Evolutionary conservation across 2,113 vertebrate species (phyloP), one percentile per base, ranked within the genome.

Genomic region (Lates calcarifer): DNA sequence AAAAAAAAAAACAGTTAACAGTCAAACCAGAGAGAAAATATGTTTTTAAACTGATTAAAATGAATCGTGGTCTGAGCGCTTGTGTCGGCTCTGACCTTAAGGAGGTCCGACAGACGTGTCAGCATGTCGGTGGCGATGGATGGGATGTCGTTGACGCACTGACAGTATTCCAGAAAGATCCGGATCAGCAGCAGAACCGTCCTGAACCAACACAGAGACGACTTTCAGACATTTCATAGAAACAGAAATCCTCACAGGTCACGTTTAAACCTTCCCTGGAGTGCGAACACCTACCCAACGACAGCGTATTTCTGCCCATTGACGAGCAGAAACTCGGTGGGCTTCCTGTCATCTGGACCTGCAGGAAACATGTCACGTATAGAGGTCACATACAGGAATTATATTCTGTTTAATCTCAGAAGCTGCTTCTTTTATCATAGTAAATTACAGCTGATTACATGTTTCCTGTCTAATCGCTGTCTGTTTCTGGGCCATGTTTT

Each of bases 91-190:
- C 53, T 51, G 45, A 98, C 98, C 97, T 99, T 99, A 68, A 99
- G 91, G 67, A 99, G 95, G 90, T 99, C 98, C 0, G 97, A 96
- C 49, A 99, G 96, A 55, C 98, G 97, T 5, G 97, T 97, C 65
- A 99, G 95, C 97, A 99, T 97, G 93, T 99, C 98, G 7, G 97
- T 98, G 81, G 97, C 92, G 92, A 99, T 95, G 83, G 98, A 98
- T 2, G 98, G 97, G 93, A 99, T 98, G 92, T 98, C 97, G 74
- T 97, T 98, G 86, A 99, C 97, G 90, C 98, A 99, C 92, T 98
- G 98, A 92, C 98, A 99, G 90, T 99, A 99, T 88, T 99, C 98
- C 84, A 99, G 95, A 87, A 99, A 97, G 89, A 99, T 99, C 92
- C 97, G 96, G 92, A 99, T 99, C 89, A 99, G 95, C 86, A 99